Percentiles rank a stretch among this genome's conserved stretches.
Evolutionary conservation across 92 coral and sea anemone species (phyloP).

Genomic region (Anthopleura xanthogrammica): DNA sequence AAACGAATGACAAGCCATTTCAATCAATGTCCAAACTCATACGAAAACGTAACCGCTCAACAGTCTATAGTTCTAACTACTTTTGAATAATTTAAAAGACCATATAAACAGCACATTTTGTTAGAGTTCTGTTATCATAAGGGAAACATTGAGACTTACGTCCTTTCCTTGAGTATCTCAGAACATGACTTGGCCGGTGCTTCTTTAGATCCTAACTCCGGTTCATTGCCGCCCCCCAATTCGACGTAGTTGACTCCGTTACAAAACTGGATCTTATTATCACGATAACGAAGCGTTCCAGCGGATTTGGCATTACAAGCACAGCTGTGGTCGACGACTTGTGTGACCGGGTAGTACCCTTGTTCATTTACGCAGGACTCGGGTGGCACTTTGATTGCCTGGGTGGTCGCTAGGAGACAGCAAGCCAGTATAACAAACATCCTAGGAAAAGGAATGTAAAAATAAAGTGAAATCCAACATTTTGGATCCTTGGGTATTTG

Average conservation of each 20-base stretch:
- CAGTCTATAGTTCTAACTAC: too few species aligned
- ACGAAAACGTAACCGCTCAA: too few species aligned
- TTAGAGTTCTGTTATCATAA: too few species aligned
- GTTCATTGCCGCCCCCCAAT: background rate
- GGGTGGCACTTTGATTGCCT: background rate
- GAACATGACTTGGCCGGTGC: conserved; percentile 39
- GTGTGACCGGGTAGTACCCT: background rate
- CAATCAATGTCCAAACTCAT: too few species aligned
- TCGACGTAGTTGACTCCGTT: conserved; percentile 37
- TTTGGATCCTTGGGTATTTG: too few species aligned
- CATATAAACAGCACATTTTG: too few species aligned
- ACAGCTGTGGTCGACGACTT: conserved; percentile 34
- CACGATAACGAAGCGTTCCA: conserved; percentile 52
- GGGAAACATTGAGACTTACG: background rate
- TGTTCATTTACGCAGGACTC: background rate
- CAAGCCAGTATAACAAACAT: background rate
- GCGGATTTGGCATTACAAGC: conserved; percentile 31
- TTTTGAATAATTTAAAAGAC: too few species aligned
- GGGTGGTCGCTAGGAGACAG: background rate
- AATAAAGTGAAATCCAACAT: too few species aligned
- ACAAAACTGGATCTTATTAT: conserved; percentile 49
- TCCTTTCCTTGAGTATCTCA: conserved; percentile 4
- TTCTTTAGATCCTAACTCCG: conserved; percentile 5
- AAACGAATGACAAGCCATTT: too few species aligned
- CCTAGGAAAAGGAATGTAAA: too few species aligned